Base-by-base conservation (phyloP, 2,888 invertebrate genomes). In the Leptinotarsa peninsularis region DNA sequence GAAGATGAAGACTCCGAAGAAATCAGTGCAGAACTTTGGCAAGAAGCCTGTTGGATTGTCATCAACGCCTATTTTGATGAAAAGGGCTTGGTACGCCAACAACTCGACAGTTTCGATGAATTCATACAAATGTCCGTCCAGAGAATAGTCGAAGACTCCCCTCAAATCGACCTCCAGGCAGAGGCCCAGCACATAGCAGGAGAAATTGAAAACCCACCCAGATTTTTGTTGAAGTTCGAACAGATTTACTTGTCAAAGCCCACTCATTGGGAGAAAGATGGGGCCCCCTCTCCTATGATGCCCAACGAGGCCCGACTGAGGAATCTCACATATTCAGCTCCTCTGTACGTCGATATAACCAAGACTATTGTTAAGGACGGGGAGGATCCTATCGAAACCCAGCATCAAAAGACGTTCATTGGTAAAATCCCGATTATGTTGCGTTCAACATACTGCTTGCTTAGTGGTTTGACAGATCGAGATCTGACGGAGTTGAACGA, bases 231-330 rank as follows among this genome's bases (percentile, higher is more conserved):
- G 10, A 99, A 99, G 89, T 99, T 99, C 89, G 99, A 98, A 88
- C 99, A 99, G 90, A 99, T 99, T 87, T 99, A 99, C 87, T 89
- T 99, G 66, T 99, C 99, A 0, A 99, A 99, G 88, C 99, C 99
- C 3, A 99, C 99, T 10, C 99, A 99, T 91, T 99, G 99, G 99
- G 99, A 99, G 88, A 99, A 99, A 89, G 99, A 99, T 91, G 99
- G 99, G 86, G 97, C 98, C 0, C 98, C 99, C 17, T 96, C 97
- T 75, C 98, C 98, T 76, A 98, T 99, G 98, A 99, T 99, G 98
- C 99, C 99, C 0, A 99, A 99, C 86, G 99, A 99, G 89, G 99
- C 99, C 4, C 93, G 99, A 78, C 91, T 99, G 72, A 92, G 99
- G 75, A 99, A 99, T 90, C 90, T 99, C 58, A 98, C 98, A 0